Percentiles rank a stretch among this genome's conserved stretches.
phyloP scores from a whole-genome alignment of 1,140 invertebrate species.

The Asobara japonica region DNA sequence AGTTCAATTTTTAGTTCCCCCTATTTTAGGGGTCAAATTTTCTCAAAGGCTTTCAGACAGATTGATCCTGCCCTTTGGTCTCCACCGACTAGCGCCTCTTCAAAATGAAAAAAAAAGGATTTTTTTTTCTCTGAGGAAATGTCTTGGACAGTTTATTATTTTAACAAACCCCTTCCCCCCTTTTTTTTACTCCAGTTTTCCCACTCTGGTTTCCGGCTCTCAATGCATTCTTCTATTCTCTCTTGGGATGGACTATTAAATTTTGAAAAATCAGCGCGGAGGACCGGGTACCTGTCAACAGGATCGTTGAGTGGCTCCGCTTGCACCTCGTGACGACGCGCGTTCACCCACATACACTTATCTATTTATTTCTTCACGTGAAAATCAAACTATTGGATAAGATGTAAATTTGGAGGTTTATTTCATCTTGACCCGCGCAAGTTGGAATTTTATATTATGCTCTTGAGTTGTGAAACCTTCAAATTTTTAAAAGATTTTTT shows the following conservation, averaged over 20 bases:
- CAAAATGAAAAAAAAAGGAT: not conserved
- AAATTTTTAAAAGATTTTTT: too few relatives aligned
- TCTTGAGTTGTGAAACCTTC: too few relatives aligned
- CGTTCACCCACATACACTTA: not conserved
- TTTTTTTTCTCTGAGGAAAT: not conserved
- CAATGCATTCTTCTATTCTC: not conserved
- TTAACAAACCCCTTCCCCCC: not conserved
- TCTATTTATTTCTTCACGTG: slow-evolving; percentile 8
- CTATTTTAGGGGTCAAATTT: too few relatives aligned
- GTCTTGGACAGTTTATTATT: not conserved
- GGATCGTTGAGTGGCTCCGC: slow-evolving; percentile 54
- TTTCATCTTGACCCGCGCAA: not conserved
- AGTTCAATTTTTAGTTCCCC: too few relatives aligned
- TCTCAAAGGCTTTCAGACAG: too few relatives aligned
- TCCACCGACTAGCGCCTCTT: not conserved
- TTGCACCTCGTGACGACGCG: slow-evolving; percentile 45
- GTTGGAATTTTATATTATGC: too few relatives aligned
- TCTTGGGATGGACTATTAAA: not conserved
- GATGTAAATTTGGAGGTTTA: not conserved
- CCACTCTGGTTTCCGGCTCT: not conserved
- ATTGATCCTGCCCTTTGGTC: too few relatives aligned
- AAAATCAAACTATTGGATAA: not conserved
- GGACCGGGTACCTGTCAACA: slow-evolving; percentile 47
- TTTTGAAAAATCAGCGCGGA: not conserved
- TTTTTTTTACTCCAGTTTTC: not conserved